These are phyloP conservation scores for Paraplagusia blochii DNA, from an alignment of 2,113 vertebrate genomes.

Conservation along the genomic window DNA sequence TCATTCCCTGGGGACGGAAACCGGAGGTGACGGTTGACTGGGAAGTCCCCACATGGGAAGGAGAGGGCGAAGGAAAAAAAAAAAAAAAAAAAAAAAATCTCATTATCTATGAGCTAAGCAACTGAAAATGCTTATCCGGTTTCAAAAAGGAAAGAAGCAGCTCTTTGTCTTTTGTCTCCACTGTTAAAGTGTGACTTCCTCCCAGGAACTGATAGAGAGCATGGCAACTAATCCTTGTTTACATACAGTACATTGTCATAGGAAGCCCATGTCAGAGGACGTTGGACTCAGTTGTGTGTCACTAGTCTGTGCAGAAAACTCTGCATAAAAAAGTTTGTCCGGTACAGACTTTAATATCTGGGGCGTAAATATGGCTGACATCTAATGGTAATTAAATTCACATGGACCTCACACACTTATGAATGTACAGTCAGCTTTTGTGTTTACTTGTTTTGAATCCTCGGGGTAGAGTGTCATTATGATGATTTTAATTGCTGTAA, in stretches of 20 bases:
- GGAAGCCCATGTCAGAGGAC: not conserved
- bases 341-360: slow-evolving; percentile 1
- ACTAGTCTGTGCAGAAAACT: not conserved
- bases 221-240: slow-evolving; percentile 52
- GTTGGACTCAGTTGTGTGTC: not conserved
- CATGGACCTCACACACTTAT: not conserved
- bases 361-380: not conserved
- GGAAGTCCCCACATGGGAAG: slow-evolving; percentile 58
- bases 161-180: slow-evolving; percentile 68
- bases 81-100: slow-evolving; percentile 60
- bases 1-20: slow-evolving; percentile 48
- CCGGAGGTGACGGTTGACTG: slow-evolving; percentile 49
- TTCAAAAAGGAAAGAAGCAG: slow-evolving; percentile 69
- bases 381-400: slow-evolving; percentile 7
- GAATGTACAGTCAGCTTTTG: slow-evolving; percentile 3
- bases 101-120: slow-evolving; percentile 73
- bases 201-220: slow-evolving; percentile 32
- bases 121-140: slow-evolving; percentile 70
- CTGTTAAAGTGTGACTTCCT: slow-evolving; percentile 67
- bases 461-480: not conserved
- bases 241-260: slow-evolving; percentile 13
- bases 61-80: slow-evolving; percentile 33
- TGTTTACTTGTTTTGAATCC: not conserved
- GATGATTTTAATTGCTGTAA: not conserved
- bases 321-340: not conserved